phyloP scores from a whole-genome alignment of 2,113 vertebrate genomes.

The Pandion haliaetus region DNA sequence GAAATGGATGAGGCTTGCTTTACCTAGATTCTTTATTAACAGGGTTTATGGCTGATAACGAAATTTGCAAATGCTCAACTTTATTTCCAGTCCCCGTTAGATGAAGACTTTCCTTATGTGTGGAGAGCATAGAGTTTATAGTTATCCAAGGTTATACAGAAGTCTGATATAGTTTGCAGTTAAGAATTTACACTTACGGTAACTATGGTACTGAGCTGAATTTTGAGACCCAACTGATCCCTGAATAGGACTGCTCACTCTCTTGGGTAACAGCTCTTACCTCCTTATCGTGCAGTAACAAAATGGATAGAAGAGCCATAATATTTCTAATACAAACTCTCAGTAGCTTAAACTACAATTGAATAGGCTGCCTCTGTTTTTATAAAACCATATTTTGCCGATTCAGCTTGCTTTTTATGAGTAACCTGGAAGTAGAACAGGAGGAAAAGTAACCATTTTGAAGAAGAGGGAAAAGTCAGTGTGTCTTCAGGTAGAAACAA shows the following conservation, averaged over 20 bases:
- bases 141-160: not conserved
- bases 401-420: not conserved
- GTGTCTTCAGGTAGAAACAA: not conserved
- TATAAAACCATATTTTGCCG: not conserved
- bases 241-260: not conserved
- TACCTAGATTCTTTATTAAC: not conserved
- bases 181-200: not conserved
- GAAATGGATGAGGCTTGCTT: not conserved
- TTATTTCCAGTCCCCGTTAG: not conserved
- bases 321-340: not conserved
- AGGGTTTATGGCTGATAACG: not conserved
- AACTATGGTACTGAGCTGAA: not conserved
- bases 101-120: not conserved
- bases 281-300: not conserved
- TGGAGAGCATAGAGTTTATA: not conserved
- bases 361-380: not conserved
- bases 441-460: not conserved
- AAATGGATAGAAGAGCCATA: not conserved
- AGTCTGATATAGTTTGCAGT: not conserved
- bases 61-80: not conserved
- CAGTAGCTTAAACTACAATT: not conserved
- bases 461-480: not conserved
- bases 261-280: not conserved
- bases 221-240: not conserved
- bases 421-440: not conserved